These are phyloP conservation scores for Amblyteles armatorius DNA, from an alignment of 2,888 invertebrate species.

Conservation along the genomic window DNA sequence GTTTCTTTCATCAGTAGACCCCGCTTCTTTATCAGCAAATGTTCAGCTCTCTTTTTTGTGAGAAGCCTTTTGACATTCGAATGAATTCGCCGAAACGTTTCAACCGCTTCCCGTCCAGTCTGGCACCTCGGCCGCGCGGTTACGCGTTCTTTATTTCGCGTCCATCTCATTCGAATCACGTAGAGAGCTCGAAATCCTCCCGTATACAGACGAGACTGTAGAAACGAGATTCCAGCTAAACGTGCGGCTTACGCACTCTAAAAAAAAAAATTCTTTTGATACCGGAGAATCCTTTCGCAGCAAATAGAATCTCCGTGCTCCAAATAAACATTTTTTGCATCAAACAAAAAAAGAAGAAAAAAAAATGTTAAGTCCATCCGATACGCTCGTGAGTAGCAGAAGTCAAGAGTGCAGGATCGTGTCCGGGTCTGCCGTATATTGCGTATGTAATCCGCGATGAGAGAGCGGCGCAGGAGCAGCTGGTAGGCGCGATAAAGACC, in stretches of 20 bases:
- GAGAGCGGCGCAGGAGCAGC: conserved; percentile 45
- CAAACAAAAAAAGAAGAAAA: not conserved
- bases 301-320: not conserved
- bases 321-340: not conserved
- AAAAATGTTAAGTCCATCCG: not conserved
- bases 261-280: not conserved
- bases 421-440: not conserved
- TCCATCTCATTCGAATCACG: conserved; percentile 54
- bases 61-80: conserved; percentile 41
- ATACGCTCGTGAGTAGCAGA: not conserved
- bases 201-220: not conserved
- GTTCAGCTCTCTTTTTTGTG: conserved; percentile 1
- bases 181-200: conserved; percentile 29
- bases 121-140: conserved; percentile 25
- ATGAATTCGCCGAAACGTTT: conserved; percentile 55
- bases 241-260: conserved; percentile 2
- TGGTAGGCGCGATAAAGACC: conserved; percentile 57
- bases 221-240: conserved; percentile 33
- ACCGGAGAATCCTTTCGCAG: not conserved
- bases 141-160: not conserved
- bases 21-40: not conserved
- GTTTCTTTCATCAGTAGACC: too few species aligned
- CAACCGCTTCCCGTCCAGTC: conserved; percentile 38
- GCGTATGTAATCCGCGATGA: conserved; percentile 27
- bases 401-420: conserved; percentile 1